phyloP scores from a whole-genome alignment of 2,113 vertebrate species.

The Albula glossodonta region DNA sequence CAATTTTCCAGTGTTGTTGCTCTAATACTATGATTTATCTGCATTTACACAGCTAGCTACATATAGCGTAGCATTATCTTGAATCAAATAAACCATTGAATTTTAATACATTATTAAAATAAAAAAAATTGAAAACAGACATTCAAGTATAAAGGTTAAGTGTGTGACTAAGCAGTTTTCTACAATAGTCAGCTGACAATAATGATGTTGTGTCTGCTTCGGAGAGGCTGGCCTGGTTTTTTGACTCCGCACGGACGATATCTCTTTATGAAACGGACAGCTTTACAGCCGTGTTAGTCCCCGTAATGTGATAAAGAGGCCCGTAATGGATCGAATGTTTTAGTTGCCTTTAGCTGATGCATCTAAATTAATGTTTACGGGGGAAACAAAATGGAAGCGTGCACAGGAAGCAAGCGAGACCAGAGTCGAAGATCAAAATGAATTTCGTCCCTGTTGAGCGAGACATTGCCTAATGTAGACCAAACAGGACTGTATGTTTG shows the following conservation, averaged over 20 bases:
- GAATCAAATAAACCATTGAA: conserved; percentile 69
- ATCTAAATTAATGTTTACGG: conserved; percentile 70
- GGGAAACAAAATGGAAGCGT: conserved; percentile 20
- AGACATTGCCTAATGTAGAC: neutral
- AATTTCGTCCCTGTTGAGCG: conserved; percentile 10
- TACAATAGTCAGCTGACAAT: conserved; percentile 48
- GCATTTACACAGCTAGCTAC: conserved; percentile 65
- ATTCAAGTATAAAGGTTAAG: conserved; percentile 71
- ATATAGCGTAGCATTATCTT: conserved; percentile 71
- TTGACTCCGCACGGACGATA: conserved; percentile 62
- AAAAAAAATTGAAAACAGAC: conserved; percentile 64
- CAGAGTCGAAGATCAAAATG: conserved; percentile 14
- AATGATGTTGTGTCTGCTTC: conserved; percentile 56
- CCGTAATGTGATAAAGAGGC: conserved; percentile 72
- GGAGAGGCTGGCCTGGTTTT: conserved; percentile 58
- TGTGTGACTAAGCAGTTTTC: conserved; percentile 68
- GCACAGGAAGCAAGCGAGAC: conserved; percentile 6
- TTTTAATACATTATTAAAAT: conserved; percentile 74
- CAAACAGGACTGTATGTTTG: neutral
- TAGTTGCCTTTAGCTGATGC: conserved; percentile 72
- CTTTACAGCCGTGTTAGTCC: conserved; percentile 71
- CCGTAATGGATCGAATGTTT: conserved; percentile 75
- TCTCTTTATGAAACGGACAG: conserved; percentile 73
- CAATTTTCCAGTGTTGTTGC: conserved; percentile 54
- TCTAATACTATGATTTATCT: conserved; percentile 64